Percentiles rank a stretch among this genome's conserved stretches.
Conservation (phyloP, 2,888 invertebrate genomes). For the Ctena decussata region DNA sequence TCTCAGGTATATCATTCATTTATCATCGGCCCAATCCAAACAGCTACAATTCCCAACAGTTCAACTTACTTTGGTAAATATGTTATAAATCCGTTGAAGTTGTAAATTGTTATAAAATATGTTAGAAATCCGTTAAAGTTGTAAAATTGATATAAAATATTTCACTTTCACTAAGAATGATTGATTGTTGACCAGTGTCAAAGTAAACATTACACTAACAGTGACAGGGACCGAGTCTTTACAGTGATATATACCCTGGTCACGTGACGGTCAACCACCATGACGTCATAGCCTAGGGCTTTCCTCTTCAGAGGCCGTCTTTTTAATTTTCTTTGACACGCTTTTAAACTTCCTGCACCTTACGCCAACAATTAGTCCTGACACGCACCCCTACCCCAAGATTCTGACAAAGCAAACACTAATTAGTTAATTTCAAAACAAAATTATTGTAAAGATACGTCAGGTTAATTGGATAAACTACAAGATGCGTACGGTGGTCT, state of each 20-base stretch:
- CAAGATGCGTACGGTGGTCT: not conserved
- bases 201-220: not conserved
- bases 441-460: not conserved
- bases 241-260: conserved; percentile 44
- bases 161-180: not conserved
- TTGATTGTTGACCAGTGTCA: not conserved
- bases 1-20: too few species aligned
- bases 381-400: not conserved
- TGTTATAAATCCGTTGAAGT: too few species aligned
- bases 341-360: not conserved
- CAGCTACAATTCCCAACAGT: too few species aligned
- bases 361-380: not conserved
- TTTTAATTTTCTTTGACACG: not conserved
- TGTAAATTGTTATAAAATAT: too few species aligned
- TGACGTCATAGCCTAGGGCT: conserved; percentile 43
- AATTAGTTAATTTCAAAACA: not conserved
- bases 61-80: not conserved
- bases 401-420: conserved; percentile 1
- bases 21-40: too few species aligned
- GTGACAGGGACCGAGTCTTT: not conserved
- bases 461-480: not conserved
- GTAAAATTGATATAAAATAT: not conserved
- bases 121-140: not conserved
- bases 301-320: not conserved
- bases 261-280: conserved; percentile 40